These are phyloP conservation scores for Petrolisthes manimaculis DNA, from an alignment of 2,888 invertebrate species.

Conservation along the genomic window DNA sequence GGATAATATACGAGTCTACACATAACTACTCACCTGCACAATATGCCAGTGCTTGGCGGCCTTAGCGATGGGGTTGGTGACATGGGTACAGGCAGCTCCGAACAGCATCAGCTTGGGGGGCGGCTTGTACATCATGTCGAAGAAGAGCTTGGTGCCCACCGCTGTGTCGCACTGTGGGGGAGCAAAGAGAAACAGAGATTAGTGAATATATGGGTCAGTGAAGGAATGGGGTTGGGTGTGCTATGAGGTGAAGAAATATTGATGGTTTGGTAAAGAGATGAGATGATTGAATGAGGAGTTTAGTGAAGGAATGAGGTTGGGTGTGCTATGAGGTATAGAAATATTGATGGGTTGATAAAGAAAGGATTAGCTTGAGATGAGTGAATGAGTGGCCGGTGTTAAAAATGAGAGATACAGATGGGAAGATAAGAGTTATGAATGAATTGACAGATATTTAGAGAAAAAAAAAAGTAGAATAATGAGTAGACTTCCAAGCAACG, in stretches of 20 bases:
- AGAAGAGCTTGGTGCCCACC: conserved; percentile 93
- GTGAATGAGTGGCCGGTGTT: not conserved
- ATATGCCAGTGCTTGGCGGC: conserved; percentile 97
- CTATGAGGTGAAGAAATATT: not conserved
- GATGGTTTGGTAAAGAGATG: not conserved
- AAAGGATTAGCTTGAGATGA: not conserved
- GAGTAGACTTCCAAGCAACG: not conserved
- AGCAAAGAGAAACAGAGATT: not conserved
- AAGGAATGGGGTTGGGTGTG: not conserved
- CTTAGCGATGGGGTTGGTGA: conserved; percentile 96
- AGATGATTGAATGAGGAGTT: not conserved
- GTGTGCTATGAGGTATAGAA: not conserved
- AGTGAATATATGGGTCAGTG: not conserved
- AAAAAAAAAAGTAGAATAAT: too few relatives aligned
- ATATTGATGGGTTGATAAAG: too few relatives aligned
- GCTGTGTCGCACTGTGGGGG: conserved; percentile 84
- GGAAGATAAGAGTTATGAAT: too few relatives aligned
- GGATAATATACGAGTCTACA: not conserved
- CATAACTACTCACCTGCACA: conserved; percentile 82
- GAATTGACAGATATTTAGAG: too few relatives aligned
- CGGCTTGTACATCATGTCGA: conserved; percentile 95
- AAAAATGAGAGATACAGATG: too few relatives aligned
- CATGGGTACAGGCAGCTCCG: conserved; percentile 95
- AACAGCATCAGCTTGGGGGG: conserved; percentile 94
- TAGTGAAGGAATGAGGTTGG: not conserved